Evolutionary conservation across 2,888 invertebrate genomes (phyloP).

Genomic region (Platycheirus albimanus): DNA sequence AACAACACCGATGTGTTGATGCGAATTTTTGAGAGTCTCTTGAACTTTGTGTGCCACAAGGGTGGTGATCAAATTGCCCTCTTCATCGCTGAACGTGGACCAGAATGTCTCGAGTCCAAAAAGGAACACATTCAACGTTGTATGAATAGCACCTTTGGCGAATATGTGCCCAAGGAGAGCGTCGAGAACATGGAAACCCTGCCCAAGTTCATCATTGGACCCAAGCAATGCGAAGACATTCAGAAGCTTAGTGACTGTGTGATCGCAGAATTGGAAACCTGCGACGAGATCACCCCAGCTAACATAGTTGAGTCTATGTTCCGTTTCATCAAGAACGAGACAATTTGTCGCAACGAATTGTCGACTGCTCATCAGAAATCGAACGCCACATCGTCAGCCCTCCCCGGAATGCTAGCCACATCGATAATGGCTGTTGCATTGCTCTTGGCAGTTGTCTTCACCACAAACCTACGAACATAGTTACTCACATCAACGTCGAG

Average conservation of each 20-base stretch:
- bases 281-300: slow-evolving; percentile 80
- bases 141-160: slow-evolving; percentile 85
- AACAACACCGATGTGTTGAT: slow-evolving; percentile 85
- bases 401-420: slow-evolving; percentile 26
- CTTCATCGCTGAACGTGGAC: slow-evolving; percentile 92
- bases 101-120: slow-evolving; percentile 87
- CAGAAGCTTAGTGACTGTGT: slow-evolving; percentile 78
- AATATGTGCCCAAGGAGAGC: slow-evolving; percentile 83
- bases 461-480: slow-evolving; percentile 53
- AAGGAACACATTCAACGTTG: slow-evolving; percentile 86
- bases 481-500: slow-evolving; percentile 25
- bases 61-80: slow-evolving; percentile 92
- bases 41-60: slow-evolving; percentile 90
- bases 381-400: slow-evolving; percentile 3
- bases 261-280: slow-evolving; percentile 78
- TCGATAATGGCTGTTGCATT: slow-evolving; percentile 19
- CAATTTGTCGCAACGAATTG: slow-evolving; percentile 77
- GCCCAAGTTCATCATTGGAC: slow-evolving; percentile 86
- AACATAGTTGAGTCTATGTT: slow-evolving; percentile 81
- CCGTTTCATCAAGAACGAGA: slow-evolving; percentile 80
- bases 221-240: slow-evolving; percentile 82
- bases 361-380: slow-evolving; percentile 57
- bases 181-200: slow-evolving; percentile 83
- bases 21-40: slow-evolving; percentile 87
- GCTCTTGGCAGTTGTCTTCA: slow-evolving; percentile 24